Percentiles rank a stretch among this genome's conserved stretches.
Conservation (phyloP, 2,888 invertebrate species). For the Hydroisotoma schaefferi region DNA sequence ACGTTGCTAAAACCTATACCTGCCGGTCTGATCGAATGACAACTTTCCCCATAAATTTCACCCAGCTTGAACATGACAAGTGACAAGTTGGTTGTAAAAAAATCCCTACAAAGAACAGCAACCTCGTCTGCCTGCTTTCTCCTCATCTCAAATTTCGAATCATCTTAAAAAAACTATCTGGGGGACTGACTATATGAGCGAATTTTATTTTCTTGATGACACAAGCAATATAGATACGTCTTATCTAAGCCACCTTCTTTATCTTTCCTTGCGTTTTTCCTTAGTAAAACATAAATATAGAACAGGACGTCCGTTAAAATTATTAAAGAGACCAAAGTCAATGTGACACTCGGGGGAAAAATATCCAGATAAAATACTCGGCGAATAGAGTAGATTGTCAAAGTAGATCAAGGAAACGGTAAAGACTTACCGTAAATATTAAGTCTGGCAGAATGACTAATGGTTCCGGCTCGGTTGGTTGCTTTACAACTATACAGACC, state of each 20-base stretch:
- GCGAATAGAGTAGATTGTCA: background rate
- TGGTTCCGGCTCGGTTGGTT: slow-evolving; percentile 50
- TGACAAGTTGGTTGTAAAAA: background rate
- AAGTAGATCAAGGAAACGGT: background rate
- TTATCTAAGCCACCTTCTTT: too few relatives aligned
- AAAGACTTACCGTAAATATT: slow-evolving; percentile 54
- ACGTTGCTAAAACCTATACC: too few relatives aligned
- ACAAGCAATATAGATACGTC: too few relatives aligned
- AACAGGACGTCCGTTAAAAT: background rate
- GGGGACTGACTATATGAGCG: too few relatives aligned
- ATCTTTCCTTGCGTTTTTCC: too few relatives aligned
- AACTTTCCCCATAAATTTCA: slow-evolving; percentile 2
- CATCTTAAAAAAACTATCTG: too few relatives aligned
- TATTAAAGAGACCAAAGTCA: slow-evolving; percentile 6
- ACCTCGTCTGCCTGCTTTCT: too few relatives aligned
- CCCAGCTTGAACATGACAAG: slow-evolving; percentile 1
- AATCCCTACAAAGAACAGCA: background rate
- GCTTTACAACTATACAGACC: slow-evolving; percentile 53
- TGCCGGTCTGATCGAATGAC: background rate
- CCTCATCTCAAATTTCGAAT: too few relatives aligned
- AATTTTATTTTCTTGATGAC: too few relatives aligned
- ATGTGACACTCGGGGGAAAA: background rate
- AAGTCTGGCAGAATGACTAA: slow-evolving; percentile 51
- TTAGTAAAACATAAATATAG: too few relatives aligned
- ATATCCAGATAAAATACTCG: background rate